Evolutionary conservation across 1,140 invertebrate species (phyloP), one percentile per base, ranked within the genome.

Genomic region (Halictus rubicundus): DNA sequence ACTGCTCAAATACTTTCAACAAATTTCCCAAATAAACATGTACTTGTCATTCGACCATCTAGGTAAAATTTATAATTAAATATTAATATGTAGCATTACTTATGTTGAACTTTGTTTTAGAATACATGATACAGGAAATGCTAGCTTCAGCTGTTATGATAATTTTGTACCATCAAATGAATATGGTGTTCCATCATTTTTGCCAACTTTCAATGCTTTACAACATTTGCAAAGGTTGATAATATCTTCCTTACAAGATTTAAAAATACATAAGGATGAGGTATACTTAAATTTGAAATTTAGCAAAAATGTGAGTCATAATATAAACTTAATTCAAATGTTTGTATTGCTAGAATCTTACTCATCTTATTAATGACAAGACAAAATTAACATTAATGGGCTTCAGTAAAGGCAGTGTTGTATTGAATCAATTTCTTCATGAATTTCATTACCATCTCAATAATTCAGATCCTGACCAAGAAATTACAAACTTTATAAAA

Each of bases 381-480:
- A 87, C 87, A 32, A 89, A 93, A 70, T 90, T 97, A 75, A 94
- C 93, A 65, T 89, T 97, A 73, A 94, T 98, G 81, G 97, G 97
- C 1, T 98, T 98, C 91, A 98, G 97, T 91, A 98, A 98, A 94
- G 97, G 97, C 59, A 98, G 97, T 92, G 96, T 97, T 61, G 97
- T 98, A 71, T 94, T 98, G 73, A 98, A 98, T 94, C 97, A 98
- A 90, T 94, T 98, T 82, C 94, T 98, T 49, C 96, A 97, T 89
- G 97, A 98, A 91, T 96, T 98, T 91, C 95, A 96, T 88, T 95
- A 96, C 91, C 92, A 95, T 27, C 95, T 95, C 90, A 95, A 94
- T 0, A 95, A 95, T 8, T 94, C 95, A 57, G 89, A 91, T 69
- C 37, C 82, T 21, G 91, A 94, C 77, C 66, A 89, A 60, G 88